phyloP scores from a whole-genome alignment of 2,888 invertebrate genomes.

The Meteorus colon region DNA sequence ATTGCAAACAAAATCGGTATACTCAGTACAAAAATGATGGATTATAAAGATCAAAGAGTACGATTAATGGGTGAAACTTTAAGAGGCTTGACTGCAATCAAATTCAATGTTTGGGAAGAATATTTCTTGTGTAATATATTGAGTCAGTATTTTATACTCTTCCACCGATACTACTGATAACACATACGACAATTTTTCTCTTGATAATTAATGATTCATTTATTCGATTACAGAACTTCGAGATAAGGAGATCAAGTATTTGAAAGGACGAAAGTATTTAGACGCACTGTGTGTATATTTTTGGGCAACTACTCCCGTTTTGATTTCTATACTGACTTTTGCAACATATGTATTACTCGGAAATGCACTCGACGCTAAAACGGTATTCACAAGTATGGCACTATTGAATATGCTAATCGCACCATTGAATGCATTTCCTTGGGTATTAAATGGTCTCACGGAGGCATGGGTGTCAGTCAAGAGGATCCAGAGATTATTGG shows the following conservation, averaged over 20 bases:
- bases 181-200: constrained; percentile 22
- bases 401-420: constrained; percentile 96
- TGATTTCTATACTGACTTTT: constrained; percentile 90
- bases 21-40: constrained; percentile 91
- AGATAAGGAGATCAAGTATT: constrained; percentile 82
- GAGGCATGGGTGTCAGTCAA: constrained; percentile 97
- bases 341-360: constrained; percentile 86
- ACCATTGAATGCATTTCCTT: constrained; percentile 97
- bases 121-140: constrained; percentile 84
- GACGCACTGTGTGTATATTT: constrained; percentile 98
- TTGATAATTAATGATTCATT: not conserved
- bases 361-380: constrained; percentile 88
- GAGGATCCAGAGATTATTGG: constrained; percentile 87
- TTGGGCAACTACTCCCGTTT: constrained; percentile 98
- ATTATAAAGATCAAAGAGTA: constrained; percentile 91
- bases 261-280: constrained; percentile 92
- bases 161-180: not conserved
- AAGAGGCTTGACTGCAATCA: constrained; percentile 90
- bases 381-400: constrained; percentile 95
- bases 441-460: constrained; percentile 96
- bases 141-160: constrained; percentile 74
- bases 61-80: constrained; percentile 90
- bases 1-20: constrained; percentile 92
- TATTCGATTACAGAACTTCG: constrained; percentile 76
- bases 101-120: constrained; percentile 95